Evolutionary conservation across 2,113 vertebrate genomes (phyloP).

Genomic region (Ciconia maguari): DNA sequence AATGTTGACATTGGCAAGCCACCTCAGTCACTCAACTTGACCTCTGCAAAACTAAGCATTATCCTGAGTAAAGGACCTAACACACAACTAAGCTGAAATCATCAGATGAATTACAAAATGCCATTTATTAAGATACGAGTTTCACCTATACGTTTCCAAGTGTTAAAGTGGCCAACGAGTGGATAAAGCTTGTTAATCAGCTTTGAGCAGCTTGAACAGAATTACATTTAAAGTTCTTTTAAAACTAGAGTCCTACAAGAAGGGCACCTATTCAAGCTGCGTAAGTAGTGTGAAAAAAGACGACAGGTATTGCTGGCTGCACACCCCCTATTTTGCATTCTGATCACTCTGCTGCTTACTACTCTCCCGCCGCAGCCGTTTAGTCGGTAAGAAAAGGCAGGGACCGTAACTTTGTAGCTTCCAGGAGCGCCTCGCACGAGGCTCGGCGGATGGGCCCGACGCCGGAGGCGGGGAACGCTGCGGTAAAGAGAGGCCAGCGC

Average conservation of each 20-base stretch:
- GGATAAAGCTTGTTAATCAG: neutral
- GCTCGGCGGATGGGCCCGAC: too few relatives aligned
- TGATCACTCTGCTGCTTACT: accelerated
- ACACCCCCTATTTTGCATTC: accelerated
- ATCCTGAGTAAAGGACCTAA: neutral
- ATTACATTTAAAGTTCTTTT: neutral
- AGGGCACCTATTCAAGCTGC: accelerated
- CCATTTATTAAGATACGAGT: accelerated
- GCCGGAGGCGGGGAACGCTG: neutral
- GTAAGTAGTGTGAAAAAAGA: accelerated
- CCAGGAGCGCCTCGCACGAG: too few relatives aligned
- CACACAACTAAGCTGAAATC: neutral
- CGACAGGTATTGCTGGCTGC: accelerated
- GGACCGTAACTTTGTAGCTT: accelerated
- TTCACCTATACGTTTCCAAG: neutral
- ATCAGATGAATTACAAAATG: neutral
- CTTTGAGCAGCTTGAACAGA: neutral
- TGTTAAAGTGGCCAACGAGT: accelerated
- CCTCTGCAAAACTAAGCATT: neutral
- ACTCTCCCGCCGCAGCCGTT: accelerated
- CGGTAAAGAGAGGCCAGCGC: neutral
- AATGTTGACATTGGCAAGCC: accelerated
- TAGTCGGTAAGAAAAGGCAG: accelerated
- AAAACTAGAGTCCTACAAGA: too few relatives aligned
- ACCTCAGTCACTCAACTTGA: neutral